phyloP scores from a whole-genome alignment of 2,113 vertebrate species.

The Platanista minor region DNA sequence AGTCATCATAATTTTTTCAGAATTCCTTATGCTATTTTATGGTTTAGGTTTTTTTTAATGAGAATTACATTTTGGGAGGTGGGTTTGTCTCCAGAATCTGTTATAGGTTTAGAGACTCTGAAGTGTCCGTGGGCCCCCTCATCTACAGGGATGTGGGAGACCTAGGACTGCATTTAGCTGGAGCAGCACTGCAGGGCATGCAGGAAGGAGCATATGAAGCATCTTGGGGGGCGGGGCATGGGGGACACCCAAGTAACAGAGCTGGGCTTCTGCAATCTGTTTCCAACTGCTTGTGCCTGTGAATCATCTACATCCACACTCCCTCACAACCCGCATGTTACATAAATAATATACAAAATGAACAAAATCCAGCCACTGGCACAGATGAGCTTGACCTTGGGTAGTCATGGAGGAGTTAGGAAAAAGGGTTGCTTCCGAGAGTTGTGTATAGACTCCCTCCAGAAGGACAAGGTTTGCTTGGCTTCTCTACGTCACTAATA shows the following conservation, averaged over 20 bases:
- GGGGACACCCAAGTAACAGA: slow-evolving; percentile 19
- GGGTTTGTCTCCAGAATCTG: neutral
- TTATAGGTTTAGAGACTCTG: neutral
- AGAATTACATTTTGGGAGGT: slow-evolving; percentile 13
- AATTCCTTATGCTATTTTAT: slow-evolving; percentile 64
- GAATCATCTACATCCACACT: slow-evolving; percentile 72
- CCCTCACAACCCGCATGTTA: slow-evolving; percentile 66
- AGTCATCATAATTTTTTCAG: slow-evolving; percentile 67
- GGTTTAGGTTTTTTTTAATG: neutral
- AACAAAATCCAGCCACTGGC: slow-evolving; percentile 54
- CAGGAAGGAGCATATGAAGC: neutral
- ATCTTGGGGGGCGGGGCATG: neutral
- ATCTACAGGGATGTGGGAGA: neutral
- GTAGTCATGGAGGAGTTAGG: neutral
- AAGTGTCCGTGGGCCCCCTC: neutral
- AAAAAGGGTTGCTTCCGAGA: neutral
- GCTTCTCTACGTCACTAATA: slow-evolving; percentile 8
- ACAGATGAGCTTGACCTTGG: slow-evolving; percentile 47
- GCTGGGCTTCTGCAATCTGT: slow-evolving; percentile 62
- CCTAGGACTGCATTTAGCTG: neutral
- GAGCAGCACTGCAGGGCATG: neutral
- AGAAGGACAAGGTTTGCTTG: neutral
- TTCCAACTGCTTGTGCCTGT: slow-evolving; percentile 59
- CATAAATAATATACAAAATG: slow-evolving; percentile 74
- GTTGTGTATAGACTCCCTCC: neutral